Percentiles rank a stretch among this genome's conserved stretches.
phyloP scores from a whole-genome alignment of 30 jellyfish, hydroid and myxozoan genomes.

The Phacellophora camtschatica region DNA sequence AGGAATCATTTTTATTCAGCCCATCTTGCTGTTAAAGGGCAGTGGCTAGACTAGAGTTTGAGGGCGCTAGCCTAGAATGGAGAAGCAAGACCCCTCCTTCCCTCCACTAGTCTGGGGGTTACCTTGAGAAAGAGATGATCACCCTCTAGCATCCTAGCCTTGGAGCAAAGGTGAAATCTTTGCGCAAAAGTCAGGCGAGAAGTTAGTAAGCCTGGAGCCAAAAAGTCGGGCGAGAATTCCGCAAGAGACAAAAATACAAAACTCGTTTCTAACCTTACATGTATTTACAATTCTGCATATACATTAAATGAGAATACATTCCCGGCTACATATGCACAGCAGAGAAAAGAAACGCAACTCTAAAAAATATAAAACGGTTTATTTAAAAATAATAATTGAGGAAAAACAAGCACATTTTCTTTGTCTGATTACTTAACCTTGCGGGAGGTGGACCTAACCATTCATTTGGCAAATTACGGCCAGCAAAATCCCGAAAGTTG shows the following conservation, averaged over 20 bases:
- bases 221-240: no score
- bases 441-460: no score
- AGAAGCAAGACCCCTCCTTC: conserved; percentile 51
- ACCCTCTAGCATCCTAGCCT: neutral
- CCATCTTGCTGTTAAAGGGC: neutral
- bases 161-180: no score
- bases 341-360: neutral
- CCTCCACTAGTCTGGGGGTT: conserved; percentile 60
- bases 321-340: neutral
- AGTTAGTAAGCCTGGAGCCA: no score
- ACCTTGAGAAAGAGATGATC: neutral
- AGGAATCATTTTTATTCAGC: no score
- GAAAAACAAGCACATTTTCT: no score
- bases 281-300: conserved; percentile 21
- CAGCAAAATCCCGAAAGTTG: no score
- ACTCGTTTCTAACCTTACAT: conserved; percentile 12
- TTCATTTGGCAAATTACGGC: no score
- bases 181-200: no score
- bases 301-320: neutral
- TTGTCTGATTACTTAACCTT: no score
- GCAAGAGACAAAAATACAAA: neutral
- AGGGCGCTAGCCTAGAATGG: conserved; percentile 11
- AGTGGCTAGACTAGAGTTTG: neutral
- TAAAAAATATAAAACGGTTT: neutral
- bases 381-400: neutral